A percentile compares a stretch with the other conserved stretches of the same genome.
Conservation (phyloP, 1,140 invertebrate genomes). For the Philotrypesis tridentata region DNA sequence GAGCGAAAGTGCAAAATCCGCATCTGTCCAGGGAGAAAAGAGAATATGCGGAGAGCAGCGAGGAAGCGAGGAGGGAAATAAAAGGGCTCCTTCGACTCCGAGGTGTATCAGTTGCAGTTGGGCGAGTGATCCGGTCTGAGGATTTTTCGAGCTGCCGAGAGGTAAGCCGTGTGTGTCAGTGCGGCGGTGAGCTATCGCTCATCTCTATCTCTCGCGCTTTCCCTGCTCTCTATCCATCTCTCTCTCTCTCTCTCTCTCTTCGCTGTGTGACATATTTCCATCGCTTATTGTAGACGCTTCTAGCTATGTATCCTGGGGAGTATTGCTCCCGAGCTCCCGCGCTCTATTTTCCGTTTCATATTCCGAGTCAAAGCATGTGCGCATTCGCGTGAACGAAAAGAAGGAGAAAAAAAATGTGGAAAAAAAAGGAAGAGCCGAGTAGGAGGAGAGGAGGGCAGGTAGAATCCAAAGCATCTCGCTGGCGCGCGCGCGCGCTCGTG, state of each 20-base stretch:
- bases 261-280: not conserved
- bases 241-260: not conserved
- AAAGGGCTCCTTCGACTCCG: conserved; percentile 3
- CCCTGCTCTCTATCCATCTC: not conserved
- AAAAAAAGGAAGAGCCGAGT: not conserved
- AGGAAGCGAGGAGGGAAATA: conserved; percentile 46
- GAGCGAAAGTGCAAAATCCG: not conserved
- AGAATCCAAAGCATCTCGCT: not conserved
- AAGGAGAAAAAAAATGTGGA: not conserved
- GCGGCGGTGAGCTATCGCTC: not conserved
- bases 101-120: conserved; percentile 16
- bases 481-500: not conserved
- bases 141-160: conserved; percentile 11
- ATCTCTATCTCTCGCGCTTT: not conserved
- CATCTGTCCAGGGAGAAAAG: not conserved
- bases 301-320: not conserved
- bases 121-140: not conserved
- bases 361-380: not conserved
- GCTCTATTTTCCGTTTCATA: not conserved
- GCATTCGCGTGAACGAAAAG: too few species aligned
- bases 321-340: not conserved
- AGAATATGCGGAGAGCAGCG: not conserved
- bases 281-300: not conserved
- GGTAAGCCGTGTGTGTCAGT: not conserved
- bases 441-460: not conserved